Conservation (phyloP, 2,797 vertebrate species). For the Gallinago nigripennis region DNA sequence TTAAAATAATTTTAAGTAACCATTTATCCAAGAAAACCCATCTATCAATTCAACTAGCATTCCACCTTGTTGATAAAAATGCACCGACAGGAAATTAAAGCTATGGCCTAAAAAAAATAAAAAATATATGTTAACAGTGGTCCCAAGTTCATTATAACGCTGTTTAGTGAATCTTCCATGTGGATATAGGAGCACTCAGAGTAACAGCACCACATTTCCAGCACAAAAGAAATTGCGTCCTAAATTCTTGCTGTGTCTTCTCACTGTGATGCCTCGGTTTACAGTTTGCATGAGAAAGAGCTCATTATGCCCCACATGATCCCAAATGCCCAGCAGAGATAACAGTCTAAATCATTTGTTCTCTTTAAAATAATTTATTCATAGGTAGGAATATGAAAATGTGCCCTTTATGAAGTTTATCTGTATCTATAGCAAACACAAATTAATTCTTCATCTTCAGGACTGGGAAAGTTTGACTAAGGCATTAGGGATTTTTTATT, state of each 20-base stretch:
- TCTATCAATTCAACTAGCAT: not conserved
- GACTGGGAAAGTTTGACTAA: constrained; percentile 48
- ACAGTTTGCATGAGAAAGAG: constrained; percentile 54
- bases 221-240: not conserved
- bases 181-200: not conserved
- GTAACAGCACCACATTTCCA: not conserved
- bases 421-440: constrained; percentile 61
- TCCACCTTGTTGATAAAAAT: not conserved
- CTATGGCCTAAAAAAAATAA: rapidly evolving
- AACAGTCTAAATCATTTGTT: constrained; percentile 57
- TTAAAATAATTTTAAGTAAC: not conserved
- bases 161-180: not conserved
- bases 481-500: constrained; percentile 55
- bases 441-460: constrained; percentile 60
- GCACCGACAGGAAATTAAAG: not conserved
- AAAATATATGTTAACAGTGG: too few species aligned
- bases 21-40: not conserved
- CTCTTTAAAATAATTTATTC: constrained; percentile 67
- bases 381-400: constrained; percentile 67
- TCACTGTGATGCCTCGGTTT: not conserved
- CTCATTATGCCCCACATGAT: constrained; percentile 57
- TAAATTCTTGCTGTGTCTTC: constrained; percentile 11
- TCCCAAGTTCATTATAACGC: not conserved
- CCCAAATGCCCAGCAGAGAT: constrained; percentile 57
- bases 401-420: constrained; percentile 61